Base-by-base conservation (phyloP, 1,140 invertebrate species). In the Heliconius congener region DNA sequence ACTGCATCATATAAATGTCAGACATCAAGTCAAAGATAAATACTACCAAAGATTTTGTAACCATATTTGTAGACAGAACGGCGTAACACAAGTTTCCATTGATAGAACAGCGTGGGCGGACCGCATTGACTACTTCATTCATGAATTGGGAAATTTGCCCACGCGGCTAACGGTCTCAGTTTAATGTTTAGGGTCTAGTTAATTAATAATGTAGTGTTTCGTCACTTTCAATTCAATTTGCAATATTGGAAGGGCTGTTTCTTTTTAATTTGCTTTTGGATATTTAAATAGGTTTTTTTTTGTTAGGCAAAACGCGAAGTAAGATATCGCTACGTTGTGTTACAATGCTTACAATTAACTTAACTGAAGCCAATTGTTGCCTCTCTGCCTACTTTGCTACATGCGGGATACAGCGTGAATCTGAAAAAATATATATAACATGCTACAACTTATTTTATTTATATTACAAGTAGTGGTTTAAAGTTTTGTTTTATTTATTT, bases 61-160 rank as follows among this genome's bases (percentile, higher is more conserved):
- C 83, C 74, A 71, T 82, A 82, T 87, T 87, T 76, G 86, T 85
- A 87, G 86, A 89, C 88, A 86, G 73, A 77, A 77, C 50, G 86
- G 83, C 87, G 85, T 85, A 85, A 73, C 76, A 83, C 85, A 89
- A 86, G 85, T 89, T 88, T 88, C 88, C 88, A 91, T 90, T 93
- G 87, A 91, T 89, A 87, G 81, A 79, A 55, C 9, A 9, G 16
- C 82, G 92, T 92, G 81, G 90, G 92, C 86, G 91, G 81, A 91
- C 89, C 79, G 89, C 87, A 79, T 76, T 71, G 88, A 83, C 87
- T 85, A 85, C 82, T 91, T 90, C 92, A 93, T 93, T 93, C 92
- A 93, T 91, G 87, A 85, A 90, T 93, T 93, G 90, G 91, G 90
- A 87, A 93, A 93, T 76, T 73, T 23, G 76, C 92, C 91, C 88